phyloP scores from a whole-genome alignment of 2,888 invertebrate species.

The Eumacrocentrus americanus region DNA sequence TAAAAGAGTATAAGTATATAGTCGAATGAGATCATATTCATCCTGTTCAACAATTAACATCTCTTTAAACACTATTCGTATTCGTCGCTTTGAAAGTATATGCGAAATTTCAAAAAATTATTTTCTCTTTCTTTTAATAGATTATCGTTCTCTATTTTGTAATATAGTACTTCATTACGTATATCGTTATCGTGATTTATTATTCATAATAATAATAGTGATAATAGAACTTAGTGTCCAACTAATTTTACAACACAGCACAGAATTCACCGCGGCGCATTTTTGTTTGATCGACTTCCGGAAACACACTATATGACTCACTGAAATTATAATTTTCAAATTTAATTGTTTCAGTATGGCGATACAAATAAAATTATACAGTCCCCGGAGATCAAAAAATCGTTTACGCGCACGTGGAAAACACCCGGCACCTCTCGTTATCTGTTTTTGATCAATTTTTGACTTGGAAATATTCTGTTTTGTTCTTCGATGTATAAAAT shows the following conservation, averaged over 20 bases:
- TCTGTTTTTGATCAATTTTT: background rate
- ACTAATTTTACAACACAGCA: slow-evolving; percentile 62
- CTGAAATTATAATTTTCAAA: slow-evolving; percentile 1
- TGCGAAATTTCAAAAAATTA: slow-evolving; percentile 9
- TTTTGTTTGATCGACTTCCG: slow-evolving; percentile 28
- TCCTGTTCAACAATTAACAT: background rate
- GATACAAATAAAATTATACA: slow-evolving; percentile 24
- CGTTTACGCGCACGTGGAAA: slow-evolving; percentile 41
- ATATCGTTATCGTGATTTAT: slow-evolving; percentile 53
- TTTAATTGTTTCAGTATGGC: slow-evolving; percentile 12
- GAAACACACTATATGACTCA: slow-evolving; percentile 1
- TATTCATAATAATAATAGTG: slow-evolving; percentile 42
- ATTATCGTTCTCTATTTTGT: slow-evolving; percentile 30
- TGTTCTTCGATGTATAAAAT: too few species aligned
- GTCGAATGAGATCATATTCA: slow-evolving; percentile 16
- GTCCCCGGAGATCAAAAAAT: slow-evolving; percentile 38
- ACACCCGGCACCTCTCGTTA: slow-evolving; percentile 46
- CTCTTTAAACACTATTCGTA: slow-evolving; percentile 1
- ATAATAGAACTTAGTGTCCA: slow-evolving; percentile 55
- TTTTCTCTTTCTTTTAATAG: slow-evolving; percentile 32
- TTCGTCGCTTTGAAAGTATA: slow-evolving; percentile 1
- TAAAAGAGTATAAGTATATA: too few species aligned
- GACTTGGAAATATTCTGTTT: background rate
- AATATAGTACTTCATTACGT: slow-evolving; percentile 56
- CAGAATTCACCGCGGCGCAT: slow-evolving; percentile 57